Base-by-base conservation (phyloP, 2,113 vertebrate species). In the Cyanistes caeruleus region DNA sequence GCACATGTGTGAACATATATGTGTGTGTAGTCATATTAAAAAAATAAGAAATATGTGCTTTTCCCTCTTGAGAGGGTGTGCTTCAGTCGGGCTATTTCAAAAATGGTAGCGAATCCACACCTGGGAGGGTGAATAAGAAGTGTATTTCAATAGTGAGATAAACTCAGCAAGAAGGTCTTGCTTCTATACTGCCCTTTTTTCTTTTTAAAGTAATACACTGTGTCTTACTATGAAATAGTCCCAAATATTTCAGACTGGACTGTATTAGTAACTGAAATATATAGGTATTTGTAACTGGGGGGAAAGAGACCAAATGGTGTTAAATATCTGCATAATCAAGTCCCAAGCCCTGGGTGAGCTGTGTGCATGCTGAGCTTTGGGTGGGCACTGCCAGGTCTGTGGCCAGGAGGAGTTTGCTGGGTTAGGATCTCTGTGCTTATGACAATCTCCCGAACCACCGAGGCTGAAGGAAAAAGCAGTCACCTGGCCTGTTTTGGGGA, bases 1-100 rank as follows among this genome's bases (percentile, higher is more conserved):
- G 25, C 5, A 8, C 1, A 0, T 1, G 1, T 43, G 5, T 49
- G 17, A 37, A 15, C 22, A 14, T 44, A 2, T 44, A 6, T 41
- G 1, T 58, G 35, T 58, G 5, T 30, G 25, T 1, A 84, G 7
- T 15, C 2, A 1, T 60, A 22, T 31, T 67, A 19, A 84, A 82
- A 73, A 62, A 37, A 28, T 5, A 33, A 51, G 24, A 6, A 77
- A n/a, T 24, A 13, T 2, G 0, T 27, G 11, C 7, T 87, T 74
- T 58, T 78, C 22, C 6, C 27, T 48, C 15, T 27, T 1, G 1
- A 55, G 62, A 37, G 19, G 7, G 33, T 27, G 60, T 75, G 39
- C 33, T 63, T 27, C 19, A 41, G 53, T 58, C 2, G 12, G 49
- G n/a, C 21, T 85, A 9, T 17, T 43, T 77, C 14, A 70, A 3